Conservation (phyloP, 2,113 vertebrate genomes). For the Ailurus styani region DNA sequence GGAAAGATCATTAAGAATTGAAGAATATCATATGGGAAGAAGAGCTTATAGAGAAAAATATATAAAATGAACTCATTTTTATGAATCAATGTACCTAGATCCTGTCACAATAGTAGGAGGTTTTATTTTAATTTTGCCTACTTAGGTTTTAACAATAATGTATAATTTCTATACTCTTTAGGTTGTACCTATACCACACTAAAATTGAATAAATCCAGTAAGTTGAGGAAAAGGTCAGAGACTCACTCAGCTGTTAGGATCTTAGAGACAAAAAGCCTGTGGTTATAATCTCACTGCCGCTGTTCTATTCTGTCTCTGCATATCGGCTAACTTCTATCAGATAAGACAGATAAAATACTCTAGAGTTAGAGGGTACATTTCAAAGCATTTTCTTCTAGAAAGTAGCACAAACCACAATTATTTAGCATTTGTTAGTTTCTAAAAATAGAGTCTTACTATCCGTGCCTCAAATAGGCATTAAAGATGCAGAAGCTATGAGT, state of each 20-base stretch:
- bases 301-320: not conserved
- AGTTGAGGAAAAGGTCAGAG: not conserved
- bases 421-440: not conserved
- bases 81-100: not conserved
- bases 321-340: not conserved
- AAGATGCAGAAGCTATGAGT: constrained; percentile 39
- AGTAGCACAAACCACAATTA: not conserved
- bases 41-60: not conserved
- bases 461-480: not conserved
- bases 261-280: not conserved
- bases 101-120: not conserved
- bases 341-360: not conserved
- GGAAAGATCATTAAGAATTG: not conserved
- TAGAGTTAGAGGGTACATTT: not conserved
- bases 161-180: not conserved
- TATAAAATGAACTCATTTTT: not conserved
- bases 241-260: not conserved
- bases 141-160: not conserved
- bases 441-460: constrained; percentile 34
- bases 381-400: constrained; percentile 2
- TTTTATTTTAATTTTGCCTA: not conserved
- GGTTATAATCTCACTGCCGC: not conserved
- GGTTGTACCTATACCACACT: not conserved
- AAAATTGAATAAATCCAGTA: not conserved
- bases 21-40: not conserved